Evolutionary conservation across 2,113 vertebrate genomes (phyloP).

Genomic region (Gallinago undulata): DNA sequence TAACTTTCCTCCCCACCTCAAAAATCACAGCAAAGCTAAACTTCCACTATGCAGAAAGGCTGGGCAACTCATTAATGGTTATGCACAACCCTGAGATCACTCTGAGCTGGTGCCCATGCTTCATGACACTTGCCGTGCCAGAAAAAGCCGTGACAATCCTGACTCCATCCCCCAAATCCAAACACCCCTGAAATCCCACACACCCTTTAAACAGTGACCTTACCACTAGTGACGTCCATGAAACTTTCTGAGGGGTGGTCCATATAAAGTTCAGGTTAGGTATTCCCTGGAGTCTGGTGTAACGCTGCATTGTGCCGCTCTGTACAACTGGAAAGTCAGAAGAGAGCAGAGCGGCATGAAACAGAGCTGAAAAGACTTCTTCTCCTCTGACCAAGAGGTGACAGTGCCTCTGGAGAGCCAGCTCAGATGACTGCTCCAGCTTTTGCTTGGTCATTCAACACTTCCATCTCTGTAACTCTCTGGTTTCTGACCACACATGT

Average conservation of each 20-base stretch:
- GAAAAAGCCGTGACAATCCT: background rate
- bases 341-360: background rate
- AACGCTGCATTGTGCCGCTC: accelerated
- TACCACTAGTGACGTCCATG: background rate
- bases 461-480: background rate
- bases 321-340: background rate
- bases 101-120: background rate
- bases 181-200: background rate
- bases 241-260: background rate
- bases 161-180: background rate
- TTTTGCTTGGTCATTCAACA: background rate
- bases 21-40: background rate
- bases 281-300: background rate
- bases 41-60: background rate
- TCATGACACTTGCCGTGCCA: accelerated
- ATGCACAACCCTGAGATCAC: background rate
- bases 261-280: background rate
- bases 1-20: background rate
- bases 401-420: background rate
- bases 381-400: background rate
- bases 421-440: background rate
- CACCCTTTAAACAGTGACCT: background rate
- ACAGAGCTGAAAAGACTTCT: background rate
- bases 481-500: background rate
- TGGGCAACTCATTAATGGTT: background rate